These are phyloP conservation scores for Silurus meridionalis DNA, from an alignment of 2,113 vertebrate genomes.

Conservation along the genomic window DNA sequence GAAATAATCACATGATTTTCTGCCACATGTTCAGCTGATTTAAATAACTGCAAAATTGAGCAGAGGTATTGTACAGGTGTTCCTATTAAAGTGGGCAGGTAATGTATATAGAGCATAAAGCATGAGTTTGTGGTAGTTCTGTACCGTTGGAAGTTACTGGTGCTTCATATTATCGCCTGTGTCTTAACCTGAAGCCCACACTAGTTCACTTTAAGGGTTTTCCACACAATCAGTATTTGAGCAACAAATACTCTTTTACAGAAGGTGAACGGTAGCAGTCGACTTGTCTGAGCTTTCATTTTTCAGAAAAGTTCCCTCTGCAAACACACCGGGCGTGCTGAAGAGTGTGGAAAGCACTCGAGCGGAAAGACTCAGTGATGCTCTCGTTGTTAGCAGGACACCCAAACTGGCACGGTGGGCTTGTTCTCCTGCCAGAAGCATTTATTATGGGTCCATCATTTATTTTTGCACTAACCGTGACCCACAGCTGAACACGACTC, in stretches of 20 bases:
- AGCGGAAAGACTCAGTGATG: constrained; percentile 38
- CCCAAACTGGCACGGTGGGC: constrained; percentile 37
- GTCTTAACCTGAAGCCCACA: not conserved
- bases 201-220: not conserved
- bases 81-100: not conserved
- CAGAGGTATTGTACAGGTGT: not conserved
- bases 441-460: constrained; percentile 44
- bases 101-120: not conserved
- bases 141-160: not conserved
- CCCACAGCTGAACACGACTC: constrained; percentile 27
- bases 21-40: not conserved
- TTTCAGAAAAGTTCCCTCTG: constrained; percentile 15
- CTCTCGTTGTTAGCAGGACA: constrained; percentile 38
- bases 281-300: constrained; percentile 16
- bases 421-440: constrained; percentile 45
- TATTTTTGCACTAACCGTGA: constrained; percentile 47
- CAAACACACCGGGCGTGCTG: not conserved
- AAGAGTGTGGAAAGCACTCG: constrained; percentile 17
- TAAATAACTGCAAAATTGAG: not conserved
- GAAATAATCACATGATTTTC: not conserved
- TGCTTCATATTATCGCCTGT: not conserved
- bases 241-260: not conserved
- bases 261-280: not conserved
- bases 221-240: not conserved
- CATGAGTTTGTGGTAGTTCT: not conserved